Base-by-base conservation (phyloP, 1,140 invertebrate genomes). In the Nymphalis io region DNA sequence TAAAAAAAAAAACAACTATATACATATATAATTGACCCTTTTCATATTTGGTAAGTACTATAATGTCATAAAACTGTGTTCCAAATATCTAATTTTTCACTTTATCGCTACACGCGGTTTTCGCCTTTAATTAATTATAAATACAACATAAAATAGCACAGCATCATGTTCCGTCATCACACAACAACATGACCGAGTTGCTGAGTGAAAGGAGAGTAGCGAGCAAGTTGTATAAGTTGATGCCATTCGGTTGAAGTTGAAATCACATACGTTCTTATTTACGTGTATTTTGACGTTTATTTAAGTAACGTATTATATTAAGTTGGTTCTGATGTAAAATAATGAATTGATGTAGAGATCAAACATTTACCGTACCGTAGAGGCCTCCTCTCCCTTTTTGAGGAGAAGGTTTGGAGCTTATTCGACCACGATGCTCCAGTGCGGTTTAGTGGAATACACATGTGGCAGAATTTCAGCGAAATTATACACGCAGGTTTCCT, bases 121-220 rank as follows among this genome's bases (percentile, higher is more conserved):
- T 59, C 3, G 33, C 16, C 1, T 61, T 18, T 68, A 68, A 55
- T 11, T 20, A 2, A 20, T 21, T 40, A 44, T 16, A 12, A 20
- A 33, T 10, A 70, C 27, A n/a, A 27, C 18, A 20, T 10, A 60
- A 33, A 65, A 42, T 65, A 3, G 68, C 18, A 13, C 27, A n/a
- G 8, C 1, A 38, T 42, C 15, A n/a, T 15, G 33, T n/a, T n/a
- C n/a, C n/a, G n/a, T n/a, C n/a, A n/a, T n/a, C n/a, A n/a, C n/a
- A n/a, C n/a, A n/a, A n/a, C n/a, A n/a, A n/a, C n/a, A n/a, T 65
- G 68, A 70, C 68, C 68, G 60, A 60, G 61, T 42, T 70, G 61
- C n/a, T 20, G 44, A 40, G 68, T 64, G 68, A 70, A 70, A 70
- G 68, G 68, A 23, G 68, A 27, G 33, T 51, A 65, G 57, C 60